Evolutionary conservation across 2,113 vertebrate genomes (phyloP), one percentile per base, ranked within the genome.

Genomic region (Anoura caudifer): DNA sequence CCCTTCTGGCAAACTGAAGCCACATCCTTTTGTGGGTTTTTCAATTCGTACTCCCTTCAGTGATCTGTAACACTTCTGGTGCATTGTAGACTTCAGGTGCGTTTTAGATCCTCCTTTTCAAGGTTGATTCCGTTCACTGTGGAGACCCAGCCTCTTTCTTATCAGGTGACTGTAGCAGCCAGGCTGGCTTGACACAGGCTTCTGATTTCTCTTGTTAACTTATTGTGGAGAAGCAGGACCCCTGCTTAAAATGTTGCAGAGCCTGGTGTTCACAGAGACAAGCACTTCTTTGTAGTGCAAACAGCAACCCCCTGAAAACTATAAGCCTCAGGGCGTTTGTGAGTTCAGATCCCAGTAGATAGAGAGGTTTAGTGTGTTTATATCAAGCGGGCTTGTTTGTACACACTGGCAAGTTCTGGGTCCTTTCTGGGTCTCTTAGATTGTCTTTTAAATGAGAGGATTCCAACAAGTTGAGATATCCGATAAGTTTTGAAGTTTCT

Each of bases 371-470:
- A 70, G 15, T 76, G 15, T 80, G 16, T 84, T 83, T 65, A 38
- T 1, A 90, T 8, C 73, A 4, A 75, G 36, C n/a, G 86, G 41
- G 24, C 54, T 85, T 52, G 41, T 91, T 82, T 8, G 19, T 84
- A 28, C 10, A 24, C 38, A 26, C 8, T 54, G 17, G 3, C 6
- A 79, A 16, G 31, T 22, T 83, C 63, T 67, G 5, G 26, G 41
- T 69, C 38, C 83, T 70, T 87, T 87, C 31, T 84, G 19, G 28
- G 54, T 69, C 28, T 56, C 13, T 36, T 67, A 7, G 28, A 0
- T 63, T 82, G 26, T n/a, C 65, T 77, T 82, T 91, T 72, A 88
- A 94, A 50, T 73, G 43, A 72, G 67, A 73, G 85, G 26, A 72
- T 16, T 67, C 4, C 9, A 43, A n/a, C 24, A 79, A 88, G 47